These are phyloP conservation scores for Encarsia formosa DNA, from an alignment of 2,888 invertebrate species.

Conservation along the genomic window DNA sequence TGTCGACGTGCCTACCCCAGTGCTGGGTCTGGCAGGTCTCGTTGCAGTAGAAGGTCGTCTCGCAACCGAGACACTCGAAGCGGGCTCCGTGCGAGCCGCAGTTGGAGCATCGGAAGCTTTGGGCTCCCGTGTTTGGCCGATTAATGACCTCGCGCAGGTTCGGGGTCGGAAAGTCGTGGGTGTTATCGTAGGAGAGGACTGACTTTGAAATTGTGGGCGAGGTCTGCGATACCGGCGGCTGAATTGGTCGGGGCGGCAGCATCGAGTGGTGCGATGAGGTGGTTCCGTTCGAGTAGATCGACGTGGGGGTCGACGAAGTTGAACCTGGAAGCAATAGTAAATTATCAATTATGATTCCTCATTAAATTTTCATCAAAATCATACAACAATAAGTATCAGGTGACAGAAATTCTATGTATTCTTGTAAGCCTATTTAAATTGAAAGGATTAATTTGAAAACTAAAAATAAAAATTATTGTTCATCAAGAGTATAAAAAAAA, in stretches of 20 bases:
- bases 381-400: too few species aligned
- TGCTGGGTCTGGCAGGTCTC: constrained; percentile 43
- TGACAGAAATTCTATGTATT: too few species aligned
- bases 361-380: too few species aligned
- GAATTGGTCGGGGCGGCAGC: neutral
- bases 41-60: constrained; percentile 42
- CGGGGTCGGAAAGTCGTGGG: constrained; percentile 7
- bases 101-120: constrained; percentile 34
- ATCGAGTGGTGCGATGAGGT: neutral
- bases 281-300: neutral
- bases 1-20: constrained; percentile 41
- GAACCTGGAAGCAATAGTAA: too few species aligned
- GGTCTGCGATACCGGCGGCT: neutral
- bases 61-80: constrained; percentile 46
- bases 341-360: too few species aligned
- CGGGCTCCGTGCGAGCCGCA: constrained; percentile 37
- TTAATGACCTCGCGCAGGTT: constrained; percentile 6
- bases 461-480: too few species aligned
- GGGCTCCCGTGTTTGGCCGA: neutral
- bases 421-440: too few species aligned
- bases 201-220: neutral
- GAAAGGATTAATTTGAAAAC: too few species aligned
- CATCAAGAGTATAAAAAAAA: too few species aligned
- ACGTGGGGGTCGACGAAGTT: neutral
- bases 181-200: neutral